Evolutionary conservation across 1,140 invertebrate species (phyloP), one percentile per base, ranked within the genome.

Genomic region (Phthorimaea operculella): DNA sequence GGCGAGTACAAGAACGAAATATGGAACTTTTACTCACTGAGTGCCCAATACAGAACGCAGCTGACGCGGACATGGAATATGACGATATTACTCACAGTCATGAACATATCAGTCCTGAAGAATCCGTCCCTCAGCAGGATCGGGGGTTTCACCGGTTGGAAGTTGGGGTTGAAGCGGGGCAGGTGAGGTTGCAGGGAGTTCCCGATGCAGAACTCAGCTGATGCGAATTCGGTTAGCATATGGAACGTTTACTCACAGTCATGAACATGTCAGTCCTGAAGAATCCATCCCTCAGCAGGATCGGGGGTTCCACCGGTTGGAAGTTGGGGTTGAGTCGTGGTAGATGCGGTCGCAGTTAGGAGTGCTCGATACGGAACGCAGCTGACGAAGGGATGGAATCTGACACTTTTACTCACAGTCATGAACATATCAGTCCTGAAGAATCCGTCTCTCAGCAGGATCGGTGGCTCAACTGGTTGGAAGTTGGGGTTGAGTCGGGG

Each of bases 201-300:
- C 0, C 98, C 98, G 75, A 99, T 98, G 54, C 96, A 88, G 83
- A 92, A 97, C 0, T 95, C 96, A 2, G 97, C 97, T 0, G 96
- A 88, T 0, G 97, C 96, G 78, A 99, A 99, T 74, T 98, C 97
- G 44, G 96, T 99, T n/a, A n/a, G n/a, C n/a, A n/a, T n/a, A n/a
- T n/a, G n/a, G n/a, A n/a, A n/a, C n/a, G n/a, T n/a, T 33, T n/a
- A 70, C 75, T 70, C 56, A 90, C 89, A 60, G 89, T 89, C 72
- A 92, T 91, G 28, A 97, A 88, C 87, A 95, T 91, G 63, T 98
- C 96, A 10, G 96, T 93, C 69, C 96, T 96, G 87, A 99, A 99
- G 87, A 99, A 99, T 1, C 94, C 95, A 70, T 96, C 93, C 48
- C 96, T 89, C 0, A 99, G 86, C 4, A 96, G 86, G 57, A 96